phyloP scores from a whole-genome alignment of 2,888 invertebrate genomes.

The Watsonalla cultraria region DNA sequence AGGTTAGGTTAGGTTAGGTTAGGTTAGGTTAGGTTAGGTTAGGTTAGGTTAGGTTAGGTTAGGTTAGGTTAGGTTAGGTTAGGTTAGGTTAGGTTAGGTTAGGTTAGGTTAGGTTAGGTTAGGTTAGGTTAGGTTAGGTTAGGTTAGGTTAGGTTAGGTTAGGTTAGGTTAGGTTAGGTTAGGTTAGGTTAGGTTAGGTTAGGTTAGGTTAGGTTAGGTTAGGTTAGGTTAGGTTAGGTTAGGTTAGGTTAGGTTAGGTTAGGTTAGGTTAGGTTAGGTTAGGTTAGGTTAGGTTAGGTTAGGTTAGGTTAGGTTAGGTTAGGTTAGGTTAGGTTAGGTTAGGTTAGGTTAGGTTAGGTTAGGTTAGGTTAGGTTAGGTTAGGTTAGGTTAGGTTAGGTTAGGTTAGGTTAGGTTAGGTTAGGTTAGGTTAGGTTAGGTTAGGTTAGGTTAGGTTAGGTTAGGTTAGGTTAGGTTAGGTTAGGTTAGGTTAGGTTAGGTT shows the following conservation, averaged over 20 bases:
- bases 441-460: constrained; percentile 4
- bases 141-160: constrained; percentile 4
- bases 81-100: not conserved
- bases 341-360: not conserved
- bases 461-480: constrained; percentile 10
- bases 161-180: constrained; percentile 4
- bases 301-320: not conserved
- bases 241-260: constrained; percentile 15
- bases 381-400: not conserved
- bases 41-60: not conserved
- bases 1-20: not conserved
- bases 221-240: constrained; percentile 10
- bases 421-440: constrained; percentile 4
- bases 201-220: constrained; percentile 18
- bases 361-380: not conserved
- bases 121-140: constrained; percentile 1
- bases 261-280: constrained; percentile 3
- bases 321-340: not conserved
- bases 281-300: not conserved
- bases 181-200: constrained; percentile 10
- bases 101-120: not conserved
- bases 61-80: not conserved
- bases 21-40: not conserved
- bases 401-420: constrained; percentile 1
- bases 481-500: constrained; percentile 18